A percentile compares a stretch with the other conserved stretches of the same genome.
Conservation (phyloP, 2,797 vertebrate genomes). For the Euphonia xanthogaster region DNA sequence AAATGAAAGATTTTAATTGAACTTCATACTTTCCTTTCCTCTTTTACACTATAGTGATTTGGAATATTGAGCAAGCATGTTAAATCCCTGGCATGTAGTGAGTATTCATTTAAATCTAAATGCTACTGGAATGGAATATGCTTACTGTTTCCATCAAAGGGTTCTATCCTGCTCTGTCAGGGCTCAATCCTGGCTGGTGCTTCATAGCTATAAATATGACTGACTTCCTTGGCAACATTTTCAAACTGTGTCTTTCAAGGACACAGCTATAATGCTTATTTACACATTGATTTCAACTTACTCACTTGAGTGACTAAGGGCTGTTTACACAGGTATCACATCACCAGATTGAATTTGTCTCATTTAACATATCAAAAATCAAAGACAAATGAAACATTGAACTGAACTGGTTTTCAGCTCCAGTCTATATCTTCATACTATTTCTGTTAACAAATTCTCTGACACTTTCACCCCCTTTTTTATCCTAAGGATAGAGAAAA, state of each 20-base stretch:
- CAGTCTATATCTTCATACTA: not conserved
- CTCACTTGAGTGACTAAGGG: not conserved
- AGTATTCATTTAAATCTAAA: not conserved
- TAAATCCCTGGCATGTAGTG: not conserved
- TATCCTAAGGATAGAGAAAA: not conserved
- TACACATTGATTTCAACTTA: not conserved
- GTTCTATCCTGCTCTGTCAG: not conserved
- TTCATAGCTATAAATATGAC: not conserved
- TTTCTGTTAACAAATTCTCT: not conserved
- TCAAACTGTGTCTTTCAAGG: not conserved
- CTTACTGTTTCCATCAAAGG: not conserved
- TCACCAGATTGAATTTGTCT: not conserved
- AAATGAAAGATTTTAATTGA: conserved; percentile 26
- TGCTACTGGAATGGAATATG: not conserved
- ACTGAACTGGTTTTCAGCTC: not conserved
- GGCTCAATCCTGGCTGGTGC: not conserved
- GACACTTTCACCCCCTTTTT: not conserved
- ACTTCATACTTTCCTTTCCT: not conserved
- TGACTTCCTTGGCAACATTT: not conserved
- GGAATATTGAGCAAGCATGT: not conserved
- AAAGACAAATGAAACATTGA: not conserved
- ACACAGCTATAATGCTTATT: not conserved
- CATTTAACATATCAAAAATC: not conserved
- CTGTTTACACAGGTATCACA: not conserved
- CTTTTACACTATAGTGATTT: not conserved